Evolutionary conservation across 2,797 vertebrate genomes (phyloP), one percentile per base, ranked within the genome.

Genomic region (Simalia tracyae): DNA sequence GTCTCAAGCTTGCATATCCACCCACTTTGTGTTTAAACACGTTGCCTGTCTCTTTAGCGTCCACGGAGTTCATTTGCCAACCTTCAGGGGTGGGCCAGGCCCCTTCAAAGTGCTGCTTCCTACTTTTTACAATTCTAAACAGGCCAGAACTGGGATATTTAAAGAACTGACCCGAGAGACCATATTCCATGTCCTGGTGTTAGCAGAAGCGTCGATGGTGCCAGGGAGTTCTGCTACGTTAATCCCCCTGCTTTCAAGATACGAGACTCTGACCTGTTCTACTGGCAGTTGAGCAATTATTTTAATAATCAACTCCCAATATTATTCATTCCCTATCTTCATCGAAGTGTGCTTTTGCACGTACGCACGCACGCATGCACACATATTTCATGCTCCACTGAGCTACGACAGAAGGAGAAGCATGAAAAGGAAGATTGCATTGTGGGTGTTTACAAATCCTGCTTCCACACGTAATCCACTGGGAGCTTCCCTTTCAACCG

Each of bases 1-100:
- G 8, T 26, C 17, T 26, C 6, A 7, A 26, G 14, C 5, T 57
- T 2, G 10, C 0, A 0, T 17, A 6, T 10, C 4, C 9, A 10
- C 26, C 8, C 28, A n/a, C 15, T 17, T 64, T 7, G 28, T 28
- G 36, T 66, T 9, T n/a, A 42, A 24, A 76, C 24, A 26, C 15
- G 42, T 3, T 42, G 42, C 42, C 42, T 42, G 42, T 42, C 42
- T 42, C 42, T 42, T 42, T 3, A 42, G 42, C 3, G 42, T 42
- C 42, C 42, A 42, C 42, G 1, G 42, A 3, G 42, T 3, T 42
- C 2, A 42, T 42, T 42, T 42, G 42, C 42, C 42, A 42, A 42
- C 42, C 42, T 42, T 42, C 42, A 42, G 42, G 42, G 42, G 42
- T 42, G 42, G 42, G 42, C 42, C 42, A 42, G 42, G 42, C 42